These are phyloP conservation scores for Platypus cylindrus DNA, from an alignment of 2,888 invertebrate species.

Conservation along the genomic window DNA sequence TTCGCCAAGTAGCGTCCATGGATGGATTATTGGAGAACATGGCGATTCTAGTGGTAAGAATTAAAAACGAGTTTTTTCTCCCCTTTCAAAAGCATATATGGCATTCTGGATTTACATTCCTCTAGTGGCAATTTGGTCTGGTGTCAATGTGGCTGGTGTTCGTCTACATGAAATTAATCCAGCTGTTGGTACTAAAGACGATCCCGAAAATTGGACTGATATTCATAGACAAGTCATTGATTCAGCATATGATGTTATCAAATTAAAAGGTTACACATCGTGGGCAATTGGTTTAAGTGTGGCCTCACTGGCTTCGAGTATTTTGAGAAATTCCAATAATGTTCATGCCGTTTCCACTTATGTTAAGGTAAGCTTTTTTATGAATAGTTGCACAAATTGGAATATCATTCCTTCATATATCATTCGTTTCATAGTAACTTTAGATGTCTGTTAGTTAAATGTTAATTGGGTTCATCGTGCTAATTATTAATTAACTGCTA, in stretches of 20 bases:
- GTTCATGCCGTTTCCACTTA: constrained; percentile 70
- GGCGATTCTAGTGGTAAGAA: constrained; percentile 50
- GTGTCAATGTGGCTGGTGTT: constrained; percentile 84
- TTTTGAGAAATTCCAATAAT: constrained; percentile 59
- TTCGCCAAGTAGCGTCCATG: constrained; percentile 76
- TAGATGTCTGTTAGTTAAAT: not conserved
- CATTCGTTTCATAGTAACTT: too few species aligned
- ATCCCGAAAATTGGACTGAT: constrained; percentile 67
- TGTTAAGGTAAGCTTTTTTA: constrained; percentile 60
- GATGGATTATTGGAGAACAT: constrained; percentile 90
- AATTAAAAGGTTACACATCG: constrained; percentile 79
- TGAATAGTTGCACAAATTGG: too few species aligned
- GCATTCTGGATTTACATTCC: too few species aligned
- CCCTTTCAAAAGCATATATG: too few species aligned
- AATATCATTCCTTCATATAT: too few species aligned
- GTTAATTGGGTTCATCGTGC: not conserved
- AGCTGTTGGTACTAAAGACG: constrained; percentile 54
- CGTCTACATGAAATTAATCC: constrained; percentile 67
- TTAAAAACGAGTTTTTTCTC: too few species aligned
- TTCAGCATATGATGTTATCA: constrained; percentile 80
- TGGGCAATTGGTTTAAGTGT: constrained; percentile 83
- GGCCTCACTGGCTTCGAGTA: constrained; percentile 54
- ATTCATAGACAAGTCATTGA: constrained; percentile 72
- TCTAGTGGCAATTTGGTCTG: constrained; percentile 84
- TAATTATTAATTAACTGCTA: not conserved